These are phyloP conservation scores for Fabriciana adippe DNA, from an alignment of 2,888 invertebrate species.

Conservation along the genomic window DNA sequence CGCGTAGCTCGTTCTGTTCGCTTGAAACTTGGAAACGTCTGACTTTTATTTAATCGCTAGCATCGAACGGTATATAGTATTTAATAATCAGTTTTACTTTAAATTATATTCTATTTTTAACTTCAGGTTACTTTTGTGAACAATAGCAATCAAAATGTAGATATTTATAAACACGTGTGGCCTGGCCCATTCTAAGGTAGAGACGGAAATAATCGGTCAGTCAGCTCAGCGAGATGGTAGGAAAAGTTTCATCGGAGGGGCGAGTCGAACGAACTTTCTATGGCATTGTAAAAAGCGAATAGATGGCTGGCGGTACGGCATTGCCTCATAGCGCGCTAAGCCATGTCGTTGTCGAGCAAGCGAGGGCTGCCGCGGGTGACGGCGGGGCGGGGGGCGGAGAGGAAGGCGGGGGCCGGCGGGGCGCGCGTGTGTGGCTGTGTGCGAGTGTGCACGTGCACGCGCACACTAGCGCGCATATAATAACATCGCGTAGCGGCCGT, in stretches of 20 bases:
- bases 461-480: slow-evolving; percentile 64
- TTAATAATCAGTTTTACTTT: slow-evolving; percentile 63
- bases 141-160: background rate
- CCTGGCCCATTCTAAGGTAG: slow-evolving; percentile 29
- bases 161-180: background rate
- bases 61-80: slow-evolving; percentile 66
- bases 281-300: slow-evolving; percentile 80
- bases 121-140: background rate
- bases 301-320: slow-evolving; percentile 77
- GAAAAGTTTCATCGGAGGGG: slow-evolving; percentile 76
- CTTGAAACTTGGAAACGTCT: slow-evolving; percentile 78
- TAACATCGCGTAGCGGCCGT: slow-evolving; percentile 72
- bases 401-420: slow-evolving; percentile 30
- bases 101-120: slow-evolving; percentile 35
- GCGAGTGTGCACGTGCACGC: slow-evolving; percentile 53
- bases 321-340: slow-evolving; percentile 76
- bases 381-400: slow-evolving; percentile 46
- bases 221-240: slow-evolving; percentile 61
- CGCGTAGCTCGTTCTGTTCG: slow-evolving; percentile 78
- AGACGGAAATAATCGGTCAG: slow-evolving; percentile 36
- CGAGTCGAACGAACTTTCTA: slow-evolving; percentile 80
- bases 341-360: slow-evolving; percentile 66
- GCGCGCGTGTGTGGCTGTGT: slow-evolving; percentile 49
- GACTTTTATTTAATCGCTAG: slow-evolving; percentile 79
- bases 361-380: slow-evolving; percentile 51